Conservation (phyloP, 2,888 invertebrate genomes). For the Linnaemya tessellans region DNA sequence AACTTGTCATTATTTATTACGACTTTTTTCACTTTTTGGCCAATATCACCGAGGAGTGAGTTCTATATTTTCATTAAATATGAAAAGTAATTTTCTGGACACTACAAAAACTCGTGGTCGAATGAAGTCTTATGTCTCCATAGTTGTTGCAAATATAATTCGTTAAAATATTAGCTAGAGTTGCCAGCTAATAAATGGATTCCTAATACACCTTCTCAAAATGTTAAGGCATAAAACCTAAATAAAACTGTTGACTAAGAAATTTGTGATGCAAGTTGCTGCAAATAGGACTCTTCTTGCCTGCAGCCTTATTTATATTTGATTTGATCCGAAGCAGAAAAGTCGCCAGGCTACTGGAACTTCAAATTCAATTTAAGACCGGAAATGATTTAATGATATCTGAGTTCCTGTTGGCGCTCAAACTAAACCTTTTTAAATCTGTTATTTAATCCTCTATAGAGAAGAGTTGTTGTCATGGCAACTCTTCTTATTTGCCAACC, state of each 20-base stretch:
- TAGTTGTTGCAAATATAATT: slow-evolving; percentile 45
- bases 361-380: no score
- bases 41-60: slow-evolving; percentile 62
- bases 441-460: neutral
- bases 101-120: slow-evolving; percentile 64
- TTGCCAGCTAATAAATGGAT: slow-evolving; percentile 23
- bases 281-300: no score
- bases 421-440: no score
- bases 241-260: no score
- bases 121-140: slow-evolving; percentile 59
- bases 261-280: no score
- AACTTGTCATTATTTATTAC: slow-evolving; percentile 83
- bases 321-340: no score
- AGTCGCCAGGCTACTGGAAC: no score
- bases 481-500: slow-evolving; percentile 8
- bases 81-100: slow-evolving; percentile 67
- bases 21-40: slow-evolving; percentile 68
- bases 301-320: no score
- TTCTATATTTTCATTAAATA: slow-evolving; percentile 48
- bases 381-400: no score
- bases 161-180: slow-evolving; percentile 30
- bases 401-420: no score
- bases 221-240: neutral
- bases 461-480: slow-evolving; percentile 25
- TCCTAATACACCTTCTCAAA: neutral